Evolutionary conservation across 2,888 invertebrate genomes (phyloP).

Genomic region (Meandrusa payeni): DNA sequence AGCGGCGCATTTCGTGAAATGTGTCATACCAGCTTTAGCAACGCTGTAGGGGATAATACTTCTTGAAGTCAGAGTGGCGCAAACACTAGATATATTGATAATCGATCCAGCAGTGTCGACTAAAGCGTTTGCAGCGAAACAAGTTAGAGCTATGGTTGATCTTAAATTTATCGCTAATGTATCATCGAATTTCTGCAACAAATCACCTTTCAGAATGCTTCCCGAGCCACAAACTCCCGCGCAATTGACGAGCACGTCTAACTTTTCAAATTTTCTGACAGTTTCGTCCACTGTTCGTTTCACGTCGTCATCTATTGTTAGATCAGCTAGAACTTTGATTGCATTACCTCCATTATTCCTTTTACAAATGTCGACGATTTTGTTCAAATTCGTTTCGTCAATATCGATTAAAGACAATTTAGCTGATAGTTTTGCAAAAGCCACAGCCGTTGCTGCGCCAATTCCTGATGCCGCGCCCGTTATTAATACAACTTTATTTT

Average conservation of each 20-base stretch:
- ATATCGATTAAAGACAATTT: conserved; percentile 43
- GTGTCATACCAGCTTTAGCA: conserved; percentile 87
- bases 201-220: conserved; percentile 33
- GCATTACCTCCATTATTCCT: conserved; percentile 36
- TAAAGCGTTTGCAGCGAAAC: conserved; percentile 34
- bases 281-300: conserved; percentile 35
- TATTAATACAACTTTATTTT: not conserved
- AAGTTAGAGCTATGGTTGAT: conserved; percentile 38
- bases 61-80: conserved; percentile 19
- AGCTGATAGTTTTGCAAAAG: conserved; percentile 45
- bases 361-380: conserved; percentile 32
- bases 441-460: conserved; percentile 42
- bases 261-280: conserved; percentile 36
- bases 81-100: conserved; percentile 44
- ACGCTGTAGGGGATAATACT: conserved; percentile 74
- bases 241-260: conserved; percentile 44
- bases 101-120: conserved; percentile 42
- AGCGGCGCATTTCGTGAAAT: conserved; percentile 87
- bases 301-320: conserved; percentile 37
- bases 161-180: conserved; percentile 42
- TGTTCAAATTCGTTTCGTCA: conserved; percentile 35
- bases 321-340: conserved; percentile 37
- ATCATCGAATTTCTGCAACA: conserved; percentile 39
- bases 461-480: conserved; percentile 27
- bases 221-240: conserved; percentile 35